Base-by-base conservation (phyloP, 2,797 vertebrate species). In the Trichosurus vulpecula region DNA sequence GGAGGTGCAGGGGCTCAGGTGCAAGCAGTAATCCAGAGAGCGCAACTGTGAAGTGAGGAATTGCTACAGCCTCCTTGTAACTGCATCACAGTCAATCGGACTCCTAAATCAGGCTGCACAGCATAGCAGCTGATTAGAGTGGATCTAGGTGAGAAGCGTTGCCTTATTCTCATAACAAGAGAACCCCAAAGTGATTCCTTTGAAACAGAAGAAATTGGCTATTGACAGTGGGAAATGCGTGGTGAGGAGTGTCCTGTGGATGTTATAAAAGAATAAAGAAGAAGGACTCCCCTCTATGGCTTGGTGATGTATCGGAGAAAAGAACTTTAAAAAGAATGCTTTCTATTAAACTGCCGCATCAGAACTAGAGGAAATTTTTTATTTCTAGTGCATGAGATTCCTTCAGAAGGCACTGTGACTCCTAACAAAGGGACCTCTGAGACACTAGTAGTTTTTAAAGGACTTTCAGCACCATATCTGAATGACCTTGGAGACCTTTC, bases 1-100 rank as follows among this genome's bases (percentile, higher is more conserved):
- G 97, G 97, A 98, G 98, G 56, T 97, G 98, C 98, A 98, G 98
- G 98, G 98, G 98, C 99, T 99, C 99, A 99, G 99, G 99, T 99
- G 99, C 99, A 98, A 98, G 98, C 98, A 97, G 90, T 98, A 98
- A 96, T 98, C 96, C 97, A 98, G 98, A 97, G 81, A 98, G 97
- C 95, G 96, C 97, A 92, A 97, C 96, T 98, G 98, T 94, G 98
- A 98, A 98, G 98, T 87, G 74, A 87, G 98, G 98, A 98, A 98
- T 98, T 98, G 98, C 98, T 98, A 97, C 99, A 99, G 99, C 99
- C 98, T 99, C 99, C 98, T 98, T 97, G 97, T 97, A 98, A 98
- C 98, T 99, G 99, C 99, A 98, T 97, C 98, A 94, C 98, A 95
- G 93, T 94, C 90, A 87, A 94, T 93, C 25, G 97, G 97, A 98